Evolutionary conservation across 2,113 vertebrate genomes (phyloP).

Genomic region (Cettia cetti): DNA sequence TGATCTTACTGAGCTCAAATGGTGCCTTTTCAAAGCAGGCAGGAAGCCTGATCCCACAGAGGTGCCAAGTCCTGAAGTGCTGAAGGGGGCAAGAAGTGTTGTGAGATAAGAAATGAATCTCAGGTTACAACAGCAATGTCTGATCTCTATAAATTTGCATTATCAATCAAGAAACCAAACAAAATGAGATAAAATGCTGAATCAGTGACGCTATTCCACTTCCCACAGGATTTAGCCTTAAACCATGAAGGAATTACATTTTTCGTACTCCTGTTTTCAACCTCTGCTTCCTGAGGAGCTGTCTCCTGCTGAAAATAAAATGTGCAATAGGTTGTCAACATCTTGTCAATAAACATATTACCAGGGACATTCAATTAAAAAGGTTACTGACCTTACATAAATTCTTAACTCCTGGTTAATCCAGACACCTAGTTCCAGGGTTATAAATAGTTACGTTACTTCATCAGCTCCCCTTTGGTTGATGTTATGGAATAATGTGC

Average conservation of each 20-base stretch:
- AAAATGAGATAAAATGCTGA: background rate
- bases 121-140: background rate
- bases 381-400: conserved; percentile 17
- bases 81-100: background rate
- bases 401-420: conserved; percentile 31
- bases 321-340: background rate
- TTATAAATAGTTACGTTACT: conserved; percentile 27
- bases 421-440: background rate
- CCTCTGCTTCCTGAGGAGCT: background rate
- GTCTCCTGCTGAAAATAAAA: background rate
- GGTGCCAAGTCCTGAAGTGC: background rate
- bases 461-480: conserved; percentile 18
- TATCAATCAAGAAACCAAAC: background rate
- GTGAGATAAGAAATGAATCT: background rate
- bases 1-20: background rate
- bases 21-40: background rate
- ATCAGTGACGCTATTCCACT: background rate
- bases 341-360: background rate
- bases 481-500: background rate
- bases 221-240: background rate
- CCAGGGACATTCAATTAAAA: background rate
- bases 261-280: background rate
- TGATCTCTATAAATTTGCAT: background rate
- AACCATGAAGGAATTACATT: background rate
- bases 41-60: background rate